These are phyloP conservation scores for Microchrysa polita DNA, from an alignment of 2,888 invertebrate genomes.

Conservation along the genomic window DNA sequence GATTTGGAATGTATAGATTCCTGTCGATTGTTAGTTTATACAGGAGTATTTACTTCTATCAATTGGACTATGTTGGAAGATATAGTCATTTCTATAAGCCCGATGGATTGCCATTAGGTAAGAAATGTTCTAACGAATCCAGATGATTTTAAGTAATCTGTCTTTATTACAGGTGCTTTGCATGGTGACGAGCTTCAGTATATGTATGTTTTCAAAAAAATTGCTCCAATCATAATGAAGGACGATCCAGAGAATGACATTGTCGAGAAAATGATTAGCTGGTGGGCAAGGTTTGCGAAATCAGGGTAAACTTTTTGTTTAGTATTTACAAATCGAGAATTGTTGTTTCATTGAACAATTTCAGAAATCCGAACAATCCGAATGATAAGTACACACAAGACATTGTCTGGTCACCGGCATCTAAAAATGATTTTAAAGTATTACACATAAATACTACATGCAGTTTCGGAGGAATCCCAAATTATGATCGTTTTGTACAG, in stretches of 20 bases:
- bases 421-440: background rate
- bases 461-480: background rate
- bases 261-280: constrained; percentile 61
- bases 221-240: constrained; percentile 55
- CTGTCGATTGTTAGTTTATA: background rate
- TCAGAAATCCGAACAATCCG: constrained; percentile 27
- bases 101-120: background rate
- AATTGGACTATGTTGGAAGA: background rate
- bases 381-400: background rate
- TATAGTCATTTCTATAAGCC: background rate
- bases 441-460: constrained; percentile 26
- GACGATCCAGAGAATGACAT: constrained; percentile 61
- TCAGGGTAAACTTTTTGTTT: constrained; percentile 53
- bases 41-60: background rate
- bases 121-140: too few species aligned
- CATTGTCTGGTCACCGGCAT: constrained; percentile 2
- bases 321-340: background rate
- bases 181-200: constrained; percentile 61
- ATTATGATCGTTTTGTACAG: background rate
- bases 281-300: constrained; percentile 62
- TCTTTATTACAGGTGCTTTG: constrained; percentile 60
- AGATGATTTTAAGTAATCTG: too few species aligned
- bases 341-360: background rate
- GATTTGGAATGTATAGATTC: background rate
- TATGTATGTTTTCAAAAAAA: constrained; percentile 54